Percentiles rank a stretch among this genome's conserved stretches.
Conservation (phyloP, 2,797 vertebrate species). For the Hippopotamyrus pictus region DNA sequence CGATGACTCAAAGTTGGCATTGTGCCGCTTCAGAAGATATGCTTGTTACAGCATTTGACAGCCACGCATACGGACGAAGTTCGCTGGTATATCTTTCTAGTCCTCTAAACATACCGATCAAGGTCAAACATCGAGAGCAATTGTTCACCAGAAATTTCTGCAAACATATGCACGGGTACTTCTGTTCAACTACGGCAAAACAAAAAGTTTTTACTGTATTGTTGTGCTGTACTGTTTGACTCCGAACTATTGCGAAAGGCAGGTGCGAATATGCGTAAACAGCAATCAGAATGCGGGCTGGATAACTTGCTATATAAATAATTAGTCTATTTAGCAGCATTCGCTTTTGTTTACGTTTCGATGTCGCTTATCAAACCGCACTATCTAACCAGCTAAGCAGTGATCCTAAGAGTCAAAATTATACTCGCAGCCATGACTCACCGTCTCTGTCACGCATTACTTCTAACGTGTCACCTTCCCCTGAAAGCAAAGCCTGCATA, state of each 20-base stretch:
- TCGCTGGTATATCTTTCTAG: background rate
- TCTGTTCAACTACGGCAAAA: background rate
- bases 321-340: background rate
- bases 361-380: background rate
- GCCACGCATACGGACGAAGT: background rate
- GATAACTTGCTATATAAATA: background rate
- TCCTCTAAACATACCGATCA: background rate
- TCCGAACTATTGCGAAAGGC: background rate
- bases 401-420: background rate
- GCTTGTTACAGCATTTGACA: background rate
- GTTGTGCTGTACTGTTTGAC: background rate
- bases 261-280: background rate
- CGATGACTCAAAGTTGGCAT: background rate
- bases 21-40: background rate
- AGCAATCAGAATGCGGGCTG: background rate
- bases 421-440: background rate
- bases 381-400: background rate
- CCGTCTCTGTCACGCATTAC: background rate
- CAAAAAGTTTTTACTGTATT: background rate
- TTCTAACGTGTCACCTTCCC: background rate
- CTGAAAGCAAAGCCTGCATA: background rate
- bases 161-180: background rate
- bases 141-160: background rate
- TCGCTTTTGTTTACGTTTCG: background rate
- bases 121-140: background rate